A percentile compares a stretch with the other conserved stretches of the same genome.
Conservation (phyloP, 2,888 invertebrate species). For the Rhamnusium bicolor region DNA sequence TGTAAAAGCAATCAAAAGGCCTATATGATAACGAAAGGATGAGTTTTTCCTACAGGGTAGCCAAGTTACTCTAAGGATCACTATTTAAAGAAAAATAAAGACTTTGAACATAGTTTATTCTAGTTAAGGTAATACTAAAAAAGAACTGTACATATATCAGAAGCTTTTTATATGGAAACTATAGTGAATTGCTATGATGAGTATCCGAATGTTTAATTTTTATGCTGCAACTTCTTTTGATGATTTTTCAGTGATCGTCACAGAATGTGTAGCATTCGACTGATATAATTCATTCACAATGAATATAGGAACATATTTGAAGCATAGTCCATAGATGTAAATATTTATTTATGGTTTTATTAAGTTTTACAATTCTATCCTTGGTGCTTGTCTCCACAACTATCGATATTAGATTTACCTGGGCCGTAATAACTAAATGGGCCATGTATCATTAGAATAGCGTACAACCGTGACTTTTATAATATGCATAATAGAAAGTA, state of each 20-base stretch:
- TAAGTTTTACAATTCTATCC: slow-evolving; percentile 64
- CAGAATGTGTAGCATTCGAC: slow-evolving; percentile 59
- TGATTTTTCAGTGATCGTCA: slow-evolving; percentile 54
- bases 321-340: slow-evolving; percentile 63
- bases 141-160: slow-evolving; percentile 68
- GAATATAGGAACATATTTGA: slow-evolving; percentile 54
- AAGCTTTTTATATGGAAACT: slow-evolving; percentile 71
- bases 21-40: slow-evolving; percentile 59
- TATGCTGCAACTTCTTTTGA: slow-evolving; percentile 64
- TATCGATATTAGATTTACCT: slow-evolving; percentile 54
- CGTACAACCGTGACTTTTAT: slow-evolving; percentile 60
- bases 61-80: slow-evolving; percentile 53
- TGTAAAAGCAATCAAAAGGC: slow-evolving; percentile 69
- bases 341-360: slow-evolving; percentile 64
- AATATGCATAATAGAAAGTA: slow-evolving; percentile 43
- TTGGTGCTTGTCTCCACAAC: slow-evolving; percentile 65
- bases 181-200: slow-evolving; percentile 61
- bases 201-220: slow-evolving; percentile 59
- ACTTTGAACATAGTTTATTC: slow-evolving; percentile 65
- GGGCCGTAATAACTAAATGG: slow-evolving; percentile 59
- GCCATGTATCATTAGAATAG: slow-evolving; percentile 72
- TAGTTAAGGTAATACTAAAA: slow-evolving; percentile 66
- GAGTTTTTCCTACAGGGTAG: slow-evolving; percentile 66
- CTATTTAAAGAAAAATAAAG: slow-evolving; percentile 47
- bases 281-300: slow-evolving; percentile 58